These are phyloP conservation scores for Tiliacea aurago DNA, from an alignment of 2,888 invertebrate species.

Conservation along the genomic window DNA sequence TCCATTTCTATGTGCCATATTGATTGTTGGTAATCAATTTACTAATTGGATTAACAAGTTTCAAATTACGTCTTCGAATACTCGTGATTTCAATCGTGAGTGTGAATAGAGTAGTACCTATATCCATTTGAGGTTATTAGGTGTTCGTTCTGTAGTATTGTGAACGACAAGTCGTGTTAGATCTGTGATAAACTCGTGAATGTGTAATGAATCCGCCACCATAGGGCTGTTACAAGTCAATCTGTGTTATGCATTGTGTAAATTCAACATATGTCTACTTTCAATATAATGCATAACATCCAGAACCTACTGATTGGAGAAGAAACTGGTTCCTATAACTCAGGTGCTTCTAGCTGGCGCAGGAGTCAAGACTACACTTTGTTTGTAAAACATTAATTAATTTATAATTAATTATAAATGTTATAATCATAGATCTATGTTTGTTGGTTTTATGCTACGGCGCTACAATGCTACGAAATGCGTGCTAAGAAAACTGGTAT, in stretches of 20 bases:
- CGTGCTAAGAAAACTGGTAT: too few relatives aligned
- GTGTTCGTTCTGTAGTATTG: slow-evolving; percentile 30
- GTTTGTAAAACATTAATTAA: neutral
- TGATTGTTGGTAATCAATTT: slow-evolving; percentile 19
- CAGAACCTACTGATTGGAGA: neutral
- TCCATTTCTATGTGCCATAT: slow-evolving; percentile 1
- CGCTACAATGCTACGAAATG: too few relatives aligned
- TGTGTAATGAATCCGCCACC: slow-evolving; percentile 42
- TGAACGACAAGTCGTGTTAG: slow-evolving; percentile 52
- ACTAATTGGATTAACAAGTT: slow-evolving; percentile 28
- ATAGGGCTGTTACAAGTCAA: slow-evolving; percentile 37
- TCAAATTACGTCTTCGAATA: slow-evolving; percentile 25
- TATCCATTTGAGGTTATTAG: slow-evolving; percentile 38
- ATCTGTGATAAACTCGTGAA: slow-evolving; percentile 53
- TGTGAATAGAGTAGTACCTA: slow-evolving; percentile 1
- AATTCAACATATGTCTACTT: slow-evolving; percentile 1
- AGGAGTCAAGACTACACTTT: neutral
- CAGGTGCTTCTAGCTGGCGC: neutral
- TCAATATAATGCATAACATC: neutral
- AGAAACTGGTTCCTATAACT: neutral
- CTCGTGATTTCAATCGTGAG: slow-evolving; percentile 8
- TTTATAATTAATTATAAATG: neutral
- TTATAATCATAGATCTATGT: too few relatives aligned
- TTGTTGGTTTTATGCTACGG: too few relatives aligned
- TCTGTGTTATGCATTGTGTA: neutral